Evolutionary conservation across 2,113 vertebrate genomes (phyloP), one percentile per base, ranked within the genome.

Genomic region (Mustela nigripes): DNA sequence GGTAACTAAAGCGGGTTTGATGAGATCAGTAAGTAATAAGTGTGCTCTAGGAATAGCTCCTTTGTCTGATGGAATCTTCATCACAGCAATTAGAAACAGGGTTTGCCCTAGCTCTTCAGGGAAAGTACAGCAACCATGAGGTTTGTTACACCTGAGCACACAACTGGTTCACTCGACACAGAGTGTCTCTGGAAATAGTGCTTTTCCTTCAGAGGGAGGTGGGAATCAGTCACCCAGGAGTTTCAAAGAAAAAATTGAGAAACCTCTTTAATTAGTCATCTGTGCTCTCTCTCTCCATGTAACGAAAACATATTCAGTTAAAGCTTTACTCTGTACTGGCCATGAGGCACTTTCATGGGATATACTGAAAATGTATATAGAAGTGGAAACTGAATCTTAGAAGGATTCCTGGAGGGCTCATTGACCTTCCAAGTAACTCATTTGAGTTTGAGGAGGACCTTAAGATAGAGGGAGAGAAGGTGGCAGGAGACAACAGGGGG

Each of bases 141-240:
- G 1, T 93, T 91, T 90, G 71, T 93, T 93, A 94, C 9, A 87
- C 92, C 89, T 83, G 81, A 97, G 63, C 14, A 83, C 62, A 80
- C 50, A 97, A 86, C 45, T 97, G 53, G 97, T 86, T 95, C 95
- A 93, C 84, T 89, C 11, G 58, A 74, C 36, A 94, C 10, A 48
- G 26, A 39, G 7, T 50, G 19, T 42, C 48, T 94, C 89, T 69
- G 89, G 63, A 96, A 92, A 86, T 5, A 80, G 69, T 42, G 31
- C 87, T 73, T 90, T 92, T 91, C 62, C 28, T 95, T 91, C 39
- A 74, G 53, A 91, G 31, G n/a, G 50, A 85, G 83, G 28, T 45
- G 12, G 36, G 62, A 74, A 69, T 88, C 67, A 60, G n/a, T 69
- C 36, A 84, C 24, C 53, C 28, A 56, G 48, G 42, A 76, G 9